Evolutionary conservation across 2,888 invertebrate genomes (phyloP).

Genomic region (Tanytarsus gracilentus): DNA sequence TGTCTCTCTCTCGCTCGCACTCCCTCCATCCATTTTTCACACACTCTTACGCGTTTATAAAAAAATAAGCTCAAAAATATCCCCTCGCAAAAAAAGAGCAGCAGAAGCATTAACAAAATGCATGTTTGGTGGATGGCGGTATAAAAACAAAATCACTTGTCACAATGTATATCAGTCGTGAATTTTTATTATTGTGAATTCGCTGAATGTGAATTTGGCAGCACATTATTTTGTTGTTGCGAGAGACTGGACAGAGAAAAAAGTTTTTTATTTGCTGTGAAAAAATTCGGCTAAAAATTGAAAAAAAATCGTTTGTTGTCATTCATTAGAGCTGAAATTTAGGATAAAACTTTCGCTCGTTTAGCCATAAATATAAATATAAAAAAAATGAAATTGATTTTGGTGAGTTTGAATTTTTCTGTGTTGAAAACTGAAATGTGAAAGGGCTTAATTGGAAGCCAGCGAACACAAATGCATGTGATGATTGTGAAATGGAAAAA

Average conservation of each 20-base stretch:
- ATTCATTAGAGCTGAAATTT: too few species aligned
- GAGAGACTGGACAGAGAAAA: too few species aligned
- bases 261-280: too few species aligned
- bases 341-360: too few species aligned
- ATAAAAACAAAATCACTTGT: constrained; percentile 25
- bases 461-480: neutral
- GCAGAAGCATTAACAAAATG: neutral
- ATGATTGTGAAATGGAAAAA: constrained; percentile 5
- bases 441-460: constrained; percentile 2
- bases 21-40: too few species aligned
- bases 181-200: constrained; percentile 9
- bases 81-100: neutral
- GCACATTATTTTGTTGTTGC: too few species aligned
- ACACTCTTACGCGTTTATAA: too few species aligned
- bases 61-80: neutral
- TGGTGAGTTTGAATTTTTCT: constrained; percentile 23
- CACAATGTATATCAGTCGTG: constrained; percentile 21
- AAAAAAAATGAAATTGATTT: constrained; percentile 24
- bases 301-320: too few species aligned
- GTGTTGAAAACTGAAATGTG: neutral
- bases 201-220: too few species aligned
- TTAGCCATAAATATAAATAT: neutral
- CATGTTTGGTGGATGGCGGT: neutral
- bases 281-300: too few species aligned
- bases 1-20: too few species aligned